Evolutionary conservation across 2,888 invertebrate genomes (phyloP), one percentile per base, ranked within the genome.

Genomic region (Octonoba sinensis): DNA sequence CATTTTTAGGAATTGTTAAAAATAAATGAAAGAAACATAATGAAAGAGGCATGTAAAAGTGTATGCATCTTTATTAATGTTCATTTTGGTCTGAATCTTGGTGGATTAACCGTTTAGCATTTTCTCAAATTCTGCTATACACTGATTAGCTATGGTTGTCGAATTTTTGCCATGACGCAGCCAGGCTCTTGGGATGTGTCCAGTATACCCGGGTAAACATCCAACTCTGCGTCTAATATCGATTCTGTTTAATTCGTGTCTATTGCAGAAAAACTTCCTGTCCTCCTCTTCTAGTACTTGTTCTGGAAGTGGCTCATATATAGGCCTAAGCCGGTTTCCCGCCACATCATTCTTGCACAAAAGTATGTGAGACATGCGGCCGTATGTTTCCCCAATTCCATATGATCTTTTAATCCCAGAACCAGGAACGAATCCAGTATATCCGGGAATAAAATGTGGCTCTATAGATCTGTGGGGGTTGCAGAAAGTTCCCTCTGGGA

Each of bases 401-500:
- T 79, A 57, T 13, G 22, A 22, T 20, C 78, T 51, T 13, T 44
- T 72, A 22, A 66, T 60, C 3, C 72, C 59, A 16, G 60, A 24
- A 16, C 36, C 60, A 18, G 78, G 78, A 6, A 47, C 72, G 8
- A 36, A 66, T 16, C 78, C 78, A 12, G 78, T 79, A n/a, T 79
- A 79, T 16, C 78, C 78, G 18, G 78, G 78, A 8, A 79, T 22
- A 12, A 79, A 72, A 20, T 79, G 64, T 24, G 72, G 78, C 24
- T 79, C 72, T 8, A 67, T 13, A 0, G 78, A 13, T 22, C 46
- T 51, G 44, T 79, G 72, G 3, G 78, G 78, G 47, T 79, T 79
- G 11, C 60, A 49, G 22, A 57, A 6, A 11, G 8, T n/a, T 3
- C 24, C 24, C 18, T 49, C 44, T 1, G 75, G 67, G 15, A 60